phyloP scores from a whole-genome alignment of 2,113 vertebrate species.

The Cyprinus carpio region DNA sequence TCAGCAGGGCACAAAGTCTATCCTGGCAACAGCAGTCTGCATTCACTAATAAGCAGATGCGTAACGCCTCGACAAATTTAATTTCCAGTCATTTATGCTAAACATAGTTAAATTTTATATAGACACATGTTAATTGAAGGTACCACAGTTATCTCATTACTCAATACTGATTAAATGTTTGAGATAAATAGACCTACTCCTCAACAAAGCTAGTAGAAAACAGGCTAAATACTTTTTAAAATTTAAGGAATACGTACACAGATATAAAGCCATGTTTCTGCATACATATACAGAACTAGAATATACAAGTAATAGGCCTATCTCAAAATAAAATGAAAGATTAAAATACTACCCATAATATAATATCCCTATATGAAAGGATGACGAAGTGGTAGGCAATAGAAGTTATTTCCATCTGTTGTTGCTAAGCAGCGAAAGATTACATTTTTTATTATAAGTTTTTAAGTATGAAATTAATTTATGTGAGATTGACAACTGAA shows the following conservation, averaged over 20 bases:
- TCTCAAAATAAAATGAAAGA: not conserved
- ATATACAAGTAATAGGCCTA: not conserved
- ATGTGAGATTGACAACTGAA: not conserved
- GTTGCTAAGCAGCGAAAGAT: not conserved
- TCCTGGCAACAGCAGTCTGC: not conserved
- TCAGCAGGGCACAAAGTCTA: not conserved
- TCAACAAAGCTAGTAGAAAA: not conserved
- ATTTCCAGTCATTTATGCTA: conserved; percentile 18
- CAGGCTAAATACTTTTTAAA: not conserved
- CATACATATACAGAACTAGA: not conserved
- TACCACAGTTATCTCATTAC: conserved; percentile 24
- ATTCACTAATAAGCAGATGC: conserved; percentile 11
- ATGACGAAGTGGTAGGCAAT: not conserved
- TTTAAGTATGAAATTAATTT: not conserved
- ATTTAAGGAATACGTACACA: not conserved
- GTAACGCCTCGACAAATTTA: conserved; percentile 9
- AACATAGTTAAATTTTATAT: not conserved
- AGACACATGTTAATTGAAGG: conserved; percentile 6
- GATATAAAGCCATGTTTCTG: not conserved
- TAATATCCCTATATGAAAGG: not conserved
- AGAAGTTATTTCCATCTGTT: not conserved
- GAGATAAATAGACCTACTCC: not conserved
- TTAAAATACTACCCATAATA: not conserved
- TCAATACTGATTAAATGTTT: conserved; percentile 16
- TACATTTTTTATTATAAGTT: not conserved